Evolutionary conservation across 2,113 vertebrate species (phyloP), one percentile per base, ranked within the genome.

Genomic region (Indicator maculatus): DNA sequence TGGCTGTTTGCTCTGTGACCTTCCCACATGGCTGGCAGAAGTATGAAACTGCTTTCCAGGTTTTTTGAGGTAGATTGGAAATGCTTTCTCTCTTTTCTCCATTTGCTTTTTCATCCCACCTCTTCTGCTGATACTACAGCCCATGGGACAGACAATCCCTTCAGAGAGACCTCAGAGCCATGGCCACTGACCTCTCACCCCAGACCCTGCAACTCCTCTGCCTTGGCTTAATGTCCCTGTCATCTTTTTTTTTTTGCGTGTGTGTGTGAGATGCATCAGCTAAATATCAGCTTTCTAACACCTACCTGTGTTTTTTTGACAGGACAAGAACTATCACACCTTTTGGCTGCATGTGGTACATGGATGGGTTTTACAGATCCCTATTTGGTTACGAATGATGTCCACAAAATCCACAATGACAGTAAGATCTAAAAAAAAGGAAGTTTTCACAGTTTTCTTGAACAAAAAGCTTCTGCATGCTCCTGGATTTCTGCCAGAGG

Each of bases 401-500:
- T 59, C n/a, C 28, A 63, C 30, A 70, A 82, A 87, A 89, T 47
- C 52, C 19, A 64, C 26, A 26, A 12, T 63, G 27, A 41, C 31
- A 39, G 10, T 38, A 55, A 5, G 5, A 41, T 88, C 81, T 56
- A 86, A 74, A 67, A 64, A 81, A 90, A 89, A 56, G 20, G 12
- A 30, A 9, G 3, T 70, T 96, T 90, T 71, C 13, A 82, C 39
- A 18, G 9, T 79, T 91, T 91, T 64, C 31, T 83, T 74, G 47
- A 28, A 86, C 30, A 82, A 65, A 76, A 75, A 79, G 4, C 12
- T 72, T 63, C 63, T 63, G 17, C 58, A 16, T 73, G 19, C 16
- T 95, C 31, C 53, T 91, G 84, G 52, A 16, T 91, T 88, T 83
- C 69, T 93, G 72, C 60, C 79, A 90, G 38, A 71, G 17, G 26